These are phyloP conservation scores for Siphamia tubifer DNA, from an alignment of 2,113 vertebrate species.

Conservation along the genomic window DNA sequence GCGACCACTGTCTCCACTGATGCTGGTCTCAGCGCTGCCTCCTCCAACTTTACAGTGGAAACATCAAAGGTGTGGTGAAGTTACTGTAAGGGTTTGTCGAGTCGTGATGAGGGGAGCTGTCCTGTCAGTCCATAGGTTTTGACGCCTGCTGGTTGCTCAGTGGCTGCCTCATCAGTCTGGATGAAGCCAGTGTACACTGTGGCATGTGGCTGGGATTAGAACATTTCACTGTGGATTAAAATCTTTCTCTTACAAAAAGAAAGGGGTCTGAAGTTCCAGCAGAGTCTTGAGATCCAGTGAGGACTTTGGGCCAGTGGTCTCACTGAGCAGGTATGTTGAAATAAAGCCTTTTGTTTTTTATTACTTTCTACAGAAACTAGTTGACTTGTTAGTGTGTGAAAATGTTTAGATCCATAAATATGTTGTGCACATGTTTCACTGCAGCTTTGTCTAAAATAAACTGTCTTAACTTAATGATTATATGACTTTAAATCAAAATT, in stretches of 20 bases:
- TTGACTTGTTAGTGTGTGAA: not conserved
- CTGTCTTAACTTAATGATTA: not conserved
- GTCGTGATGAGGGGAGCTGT: not conserved
- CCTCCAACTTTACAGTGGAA: too few species aligned
- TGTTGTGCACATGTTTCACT: not conserved
- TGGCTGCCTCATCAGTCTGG: conserved; percentile 29
- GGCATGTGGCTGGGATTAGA: conserved; percentile 83
- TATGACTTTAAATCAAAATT: too few species aligned
- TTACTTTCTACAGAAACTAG: not conserved
- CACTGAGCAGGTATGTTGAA: conserved; percentile 63
- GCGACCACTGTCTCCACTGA: not conserved
- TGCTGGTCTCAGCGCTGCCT: too few species aligned
- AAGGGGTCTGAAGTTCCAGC: conserved; percentile 46
- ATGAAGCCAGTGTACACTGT: conserved; percentile 49
- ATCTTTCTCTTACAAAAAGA: conserved; percentile 57
- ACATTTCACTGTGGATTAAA: conserved; percentile 83
- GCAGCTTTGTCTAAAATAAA: too few species aligned
- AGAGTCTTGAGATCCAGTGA: conserved; percentile 8
- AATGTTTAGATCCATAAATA: not conserved
- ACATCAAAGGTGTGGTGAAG: too few species aligned
- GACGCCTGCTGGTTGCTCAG: conserved; percentile 24
- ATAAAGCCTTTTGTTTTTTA: not conserved
- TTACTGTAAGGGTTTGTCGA: not conserved
- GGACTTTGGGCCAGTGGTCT: conserved; percentile 46
- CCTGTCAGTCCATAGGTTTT: not conserved